Conservation (phyloP, 2,888 invertebrate genomes). For the Acrobeloides nanus region DNA sequence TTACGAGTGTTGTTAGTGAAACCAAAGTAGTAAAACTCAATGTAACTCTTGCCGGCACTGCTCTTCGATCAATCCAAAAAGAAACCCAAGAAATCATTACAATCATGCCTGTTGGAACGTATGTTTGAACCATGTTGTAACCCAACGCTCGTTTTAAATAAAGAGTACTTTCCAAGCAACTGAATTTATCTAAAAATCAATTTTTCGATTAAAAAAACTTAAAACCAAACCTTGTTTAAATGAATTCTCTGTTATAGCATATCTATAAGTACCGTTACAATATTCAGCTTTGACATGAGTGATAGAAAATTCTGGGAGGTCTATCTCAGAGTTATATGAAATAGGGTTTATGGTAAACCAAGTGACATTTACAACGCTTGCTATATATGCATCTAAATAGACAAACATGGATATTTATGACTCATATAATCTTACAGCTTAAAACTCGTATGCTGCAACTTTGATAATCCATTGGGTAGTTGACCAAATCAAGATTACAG, state of each 20-base stretch:
- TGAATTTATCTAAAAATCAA: slow-evolving; percentile 33
- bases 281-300: slow-evolving; percentile 22
- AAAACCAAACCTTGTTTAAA: slow-evolving; percentile 12
- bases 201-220: background rate
- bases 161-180: slow-evolving; percentile 33
- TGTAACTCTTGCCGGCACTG: slow-evolving; percentile 43
- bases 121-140: slow-evolving; percentile 41
- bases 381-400: slow-evolving; percentile 8
- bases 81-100: slow-evolving; percentile 24
- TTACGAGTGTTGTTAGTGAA: slow-evolving; percentile 38
- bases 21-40: slow-evolving; percentile 39
- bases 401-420: background rate
- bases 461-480: slow-evolving; percentile 24
- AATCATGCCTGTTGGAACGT: slow-evolving; percentile 19
- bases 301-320: slow-evolving; percentile 19
- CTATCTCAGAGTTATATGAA: slow-evolving; percentile 15
- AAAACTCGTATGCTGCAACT: slow-evolving; percentile 4
- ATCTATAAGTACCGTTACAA: slow-evolving; percentile 23
- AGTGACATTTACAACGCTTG: slow-evolving; percentile 11
- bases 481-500: slow-evolving; percentile 18
- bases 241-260: slow-evolving; percentile 18
- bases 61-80: slow-evolving; percentile 24
- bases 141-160: slow-evolving; percentile 36
- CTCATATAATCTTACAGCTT: background rate
- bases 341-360: slow-evolving; percentile 20